Evolutionary conservation across 2,888 invertebrate genomes (phyloP), one percentile per base, ranked within the genome.

Genomic region (Stramonita haemastoma): DNA sequence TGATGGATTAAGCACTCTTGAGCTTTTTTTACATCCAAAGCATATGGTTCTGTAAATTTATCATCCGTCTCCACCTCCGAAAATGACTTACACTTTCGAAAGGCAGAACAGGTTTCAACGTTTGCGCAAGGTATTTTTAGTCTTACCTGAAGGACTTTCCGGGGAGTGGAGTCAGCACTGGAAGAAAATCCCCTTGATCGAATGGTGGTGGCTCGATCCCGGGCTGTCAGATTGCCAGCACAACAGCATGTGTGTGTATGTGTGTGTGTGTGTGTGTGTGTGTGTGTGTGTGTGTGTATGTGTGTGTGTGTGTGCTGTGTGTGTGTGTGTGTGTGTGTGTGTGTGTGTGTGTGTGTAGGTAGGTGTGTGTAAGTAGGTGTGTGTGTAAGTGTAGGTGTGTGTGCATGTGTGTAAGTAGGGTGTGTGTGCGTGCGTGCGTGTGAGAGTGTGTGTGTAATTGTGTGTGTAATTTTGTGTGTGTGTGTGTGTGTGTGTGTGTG

Each of bases 261-360:
- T 81, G 66, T 66, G 66, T 66, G 66, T 66, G 66, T 66, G 66
- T 66, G 66, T 66, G 66, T 66, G 66, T 66, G 66, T 66, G 66
- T 66, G 66, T 66, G 66, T 66, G 66, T 66, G 66, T 66, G 66
- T 66, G 66, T 66, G 66, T 66, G 66, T 66, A 13, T 66, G 66
- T 66, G 66, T 66, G 66, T 66, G 66, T 66, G 66, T 66, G 66
- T 66, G 4, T 13, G 66, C 13, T 2, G 66, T 66, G 26, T 73
- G n/a, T 11, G 73, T 73, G n/a, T 73, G 73, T 73, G 11, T 73
- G 73, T 73, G 73, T 73, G 73, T 66, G 66, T 29, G 73, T 73
- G 11, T 29, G 29, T 73, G 73, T 73, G 73, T 66, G 13, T 66
- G 66, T 66, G 66, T 66, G 17, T 66, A 19, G 11, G 60, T 60